A percentile compares a stretch with the other conserved stretches of the same genome.
Conservation (phyloP, 2,113 vertebrate species). For the Misgurnus anguillicaudatus region DNA sequence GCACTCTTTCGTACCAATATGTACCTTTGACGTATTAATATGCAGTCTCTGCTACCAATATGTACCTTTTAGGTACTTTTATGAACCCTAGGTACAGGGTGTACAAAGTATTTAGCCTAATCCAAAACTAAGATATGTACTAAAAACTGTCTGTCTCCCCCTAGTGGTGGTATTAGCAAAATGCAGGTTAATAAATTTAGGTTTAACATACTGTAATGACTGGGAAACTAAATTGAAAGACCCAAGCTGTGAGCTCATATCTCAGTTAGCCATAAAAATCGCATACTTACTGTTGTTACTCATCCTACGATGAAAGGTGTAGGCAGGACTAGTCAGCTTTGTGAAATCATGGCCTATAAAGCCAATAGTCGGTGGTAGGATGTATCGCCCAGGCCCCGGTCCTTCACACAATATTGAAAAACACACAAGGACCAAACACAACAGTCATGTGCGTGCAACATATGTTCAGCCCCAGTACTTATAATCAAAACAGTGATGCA, state of each 20-base stretch:
- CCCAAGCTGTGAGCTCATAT: too few species aligned
- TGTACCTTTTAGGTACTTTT: too few species aligned
- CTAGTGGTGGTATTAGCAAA: constrained; percentile 46
- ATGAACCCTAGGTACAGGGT: too few species aligned
- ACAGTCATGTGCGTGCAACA: not conserved
- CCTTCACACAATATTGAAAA: constrained; percentile 62
- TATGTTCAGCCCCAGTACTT: not conserved
- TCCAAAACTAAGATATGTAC: not conserved
- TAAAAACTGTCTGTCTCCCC: constrained; percentile 49
- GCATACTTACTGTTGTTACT: constrained; percentile 68
- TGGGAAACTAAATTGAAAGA: too few species aligned
- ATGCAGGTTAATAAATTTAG: not conserved
- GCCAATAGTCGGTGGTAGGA: constrained; percentile 78
- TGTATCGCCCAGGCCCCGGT: constrained; percentile 77
- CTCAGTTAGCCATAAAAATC: too few species aligned
- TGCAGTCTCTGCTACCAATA: too few species aligned
- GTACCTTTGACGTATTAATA: too few species aligned
- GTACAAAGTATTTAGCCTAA: too few species aligned
- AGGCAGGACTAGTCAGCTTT: constrained; percentile 74
- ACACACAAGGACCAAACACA: not conserved
- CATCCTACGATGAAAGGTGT: constrained; percentile 73
- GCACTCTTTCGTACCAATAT: too few species aligned
- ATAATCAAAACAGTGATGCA: constrained; percentile 10
- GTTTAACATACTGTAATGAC: too few species aligned
- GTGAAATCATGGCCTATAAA: constrained; percentile 80